Conservation (phyloP, 2,113 vertebrate species). For the Alces alces region DNA sequence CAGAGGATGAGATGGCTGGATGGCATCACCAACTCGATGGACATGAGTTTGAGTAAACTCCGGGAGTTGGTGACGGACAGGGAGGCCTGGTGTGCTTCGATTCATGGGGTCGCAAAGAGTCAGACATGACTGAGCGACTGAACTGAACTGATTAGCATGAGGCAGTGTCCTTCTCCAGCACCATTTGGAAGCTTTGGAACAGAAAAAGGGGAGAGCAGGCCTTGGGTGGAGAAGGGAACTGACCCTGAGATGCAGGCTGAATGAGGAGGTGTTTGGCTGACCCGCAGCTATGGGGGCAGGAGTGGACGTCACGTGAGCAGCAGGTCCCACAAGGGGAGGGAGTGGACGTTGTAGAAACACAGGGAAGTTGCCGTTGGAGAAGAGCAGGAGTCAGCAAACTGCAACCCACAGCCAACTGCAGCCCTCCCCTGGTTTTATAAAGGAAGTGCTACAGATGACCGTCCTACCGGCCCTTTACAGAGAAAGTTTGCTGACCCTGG, state of each 20-base stretch:
- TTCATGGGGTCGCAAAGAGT: too few species aligned
- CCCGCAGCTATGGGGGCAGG: fast-evolving
- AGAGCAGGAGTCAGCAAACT: background rate
- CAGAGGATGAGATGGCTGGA: too few species aligned
- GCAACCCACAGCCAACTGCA: background rate
- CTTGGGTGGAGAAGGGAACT: background rate
- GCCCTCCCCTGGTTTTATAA: background rate
- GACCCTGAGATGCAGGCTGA: background rate
- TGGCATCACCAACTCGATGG: too few species aligned
- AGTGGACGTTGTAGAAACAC: background rate
- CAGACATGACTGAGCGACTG: too few species aligned
- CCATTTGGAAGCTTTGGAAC: background rate
- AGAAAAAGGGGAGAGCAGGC: background rate
- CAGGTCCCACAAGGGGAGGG: background rate
- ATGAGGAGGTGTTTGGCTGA: background rate
- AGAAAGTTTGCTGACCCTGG: background rate
- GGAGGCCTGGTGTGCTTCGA: too few species aligned
- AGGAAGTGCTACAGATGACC: background rate
- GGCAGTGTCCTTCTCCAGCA: background rate
- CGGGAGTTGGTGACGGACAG: too few species aligned
- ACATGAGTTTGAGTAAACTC: too few species aligned
- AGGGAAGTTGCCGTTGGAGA: background rate
- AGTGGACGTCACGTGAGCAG: background rate
- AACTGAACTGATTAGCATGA: background rate
- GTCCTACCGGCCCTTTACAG: background rate